phyloP scores from a whole-genome alignment of 1,140 invertebrate genomes.

The Idris sp. region DNA sequence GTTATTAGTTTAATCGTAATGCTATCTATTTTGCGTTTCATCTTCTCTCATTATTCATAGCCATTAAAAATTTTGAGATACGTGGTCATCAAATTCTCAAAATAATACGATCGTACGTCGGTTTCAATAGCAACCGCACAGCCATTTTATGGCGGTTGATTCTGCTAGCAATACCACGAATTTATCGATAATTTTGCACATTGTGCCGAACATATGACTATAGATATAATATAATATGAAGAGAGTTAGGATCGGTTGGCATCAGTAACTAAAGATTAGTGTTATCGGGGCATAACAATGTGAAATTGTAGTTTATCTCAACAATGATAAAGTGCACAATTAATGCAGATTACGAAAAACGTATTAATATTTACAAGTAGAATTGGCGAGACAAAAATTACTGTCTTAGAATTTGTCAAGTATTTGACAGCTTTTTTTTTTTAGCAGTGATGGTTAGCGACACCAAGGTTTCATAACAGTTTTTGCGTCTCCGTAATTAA shows the following conservation, averaged over 20 bases:
- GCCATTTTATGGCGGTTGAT: slow-evolving; percentile 56
- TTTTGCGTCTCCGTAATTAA: too few relatives aligned
- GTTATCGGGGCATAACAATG: slow-evolving; percentile 54
- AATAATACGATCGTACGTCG: slow-evolving; percentile 53
- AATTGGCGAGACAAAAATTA: too few relatives aligned
- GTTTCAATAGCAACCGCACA: slow-evolving; percentile 59
- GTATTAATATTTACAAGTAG: too few relatives aligned
- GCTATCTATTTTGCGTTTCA: too few relatives aligned
- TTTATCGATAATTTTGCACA: slow-evolving; percentile 64
- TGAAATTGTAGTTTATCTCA: slow-evolving; percentile 48
- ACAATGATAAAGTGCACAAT: slow-evolving; percentile 38
- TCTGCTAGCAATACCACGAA: slow-evolving; percentile 58
- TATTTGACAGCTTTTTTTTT: too few relatives aligned
- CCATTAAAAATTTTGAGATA: slow-evolving; percentile 54
- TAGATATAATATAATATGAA: slow-evolving; percentile 58
- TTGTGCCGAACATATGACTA: slow-evolving; percentile 57
- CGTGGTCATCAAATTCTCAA: slow-evolving; percentile 55
- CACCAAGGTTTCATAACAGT: too few relatives aligned
- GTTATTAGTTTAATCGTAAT: too few relatives aligned
- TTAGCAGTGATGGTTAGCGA: too few relatives aligned
- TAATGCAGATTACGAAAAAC: slow-evolving; percentile 9
- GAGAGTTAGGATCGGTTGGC: slow-evolving; percentile 45
- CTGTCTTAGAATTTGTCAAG: too few relatives aligned
- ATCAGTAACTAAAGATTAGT: slow-evolving; percentile 58
- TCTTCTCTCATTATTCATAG: slow-evolving; percentile 35